Conservation (phyloP, 2,113 vertebrate genomes). For the Toxotes chatareus region DNA sequence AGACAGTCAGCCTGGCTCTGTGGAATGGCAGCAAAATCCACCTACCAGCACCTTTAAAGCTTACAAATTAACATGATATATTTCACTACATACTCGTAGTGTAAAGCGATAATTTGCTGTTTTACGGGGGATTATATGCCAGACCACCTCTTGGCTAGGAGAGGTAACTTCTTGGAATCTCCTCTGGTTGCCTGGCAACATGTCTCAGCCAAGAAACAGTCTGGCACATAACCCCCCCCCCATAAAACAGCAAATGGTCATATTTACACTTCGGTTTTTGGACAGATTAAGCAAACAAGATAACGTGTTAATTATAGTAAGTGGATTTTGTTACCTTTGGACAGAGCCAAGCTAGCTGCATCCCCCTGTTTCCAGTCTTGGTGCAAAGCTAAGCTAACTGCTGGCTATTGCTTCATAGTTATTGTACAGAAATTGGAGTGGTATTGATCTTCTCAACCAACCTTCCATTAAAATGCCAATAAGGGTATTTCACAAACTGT, state of each 20-base stretch:
- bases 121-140: not conserved
- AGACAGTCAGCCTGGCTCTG: not conserved
- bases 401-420: not conserved
- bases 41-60: not conserved
- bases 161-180: constrained; percentile 3
- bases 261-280: not conserved
- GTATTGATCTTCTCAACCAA: not conserved
- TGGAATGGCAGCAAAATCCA: not conserved
- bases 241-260: not conserved
- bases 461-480: not conserved
- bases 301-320: not conserved
- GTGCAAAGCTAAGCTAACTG: not conserved
- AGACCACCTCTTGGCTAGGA: not conserved
- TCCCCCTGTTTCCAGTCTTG: not conserved
- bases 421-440: not conserved
- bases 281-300: not conserved
- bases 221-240: not conserved
- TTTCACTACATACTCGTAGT: not conserved
- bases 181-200: not conserved
- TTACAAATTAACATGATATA: not conserved
- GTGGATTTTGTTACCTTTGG: not conserved
- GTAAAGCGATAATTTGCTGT: not conserved
- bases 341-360: not conserved
- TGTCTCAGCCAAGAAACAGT: not conserved
- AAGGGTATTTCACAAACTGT: not conserved